These are phyloP conservation scores for Acomys russatus DNA, from an alignment of 2,797 vertebrate genomes.

Conservation along the genomic window DNA sequence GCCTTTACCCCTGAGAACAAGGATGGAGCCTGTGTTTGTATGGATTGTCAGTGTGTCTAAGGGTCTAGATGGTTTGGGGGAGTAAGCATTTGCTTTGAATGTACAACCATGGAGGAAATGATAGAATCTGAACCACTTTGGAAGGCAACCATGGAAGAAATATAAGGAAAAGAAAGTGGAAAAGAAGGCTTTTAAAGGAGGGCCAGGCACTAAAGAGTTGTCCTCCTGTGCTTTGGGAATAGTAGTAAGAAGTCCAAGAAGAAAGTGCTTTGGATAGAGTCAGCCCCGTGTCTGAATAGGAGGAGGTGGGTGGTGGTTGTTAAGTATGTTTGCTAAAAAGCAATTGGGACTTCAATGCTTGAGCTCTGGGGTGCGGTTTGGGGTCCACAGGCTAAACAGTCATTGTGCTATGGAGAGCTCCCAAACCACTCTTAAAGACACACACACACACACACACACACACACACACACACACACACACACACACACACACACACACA, in stretches of 20 bases:
- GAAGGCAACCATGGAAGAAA: conserved; percentile 7
- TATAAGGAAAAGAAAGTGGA: neutral
- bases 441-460: no score
- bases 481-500: no score
- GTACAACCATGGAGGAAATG: neutral
- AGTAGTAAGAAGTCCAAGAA: neutral
- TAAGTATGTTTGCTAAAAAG: neutral
- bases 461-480: no score
- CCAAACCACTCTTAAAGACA: neutral
- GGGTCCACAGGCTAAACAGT: neutral
- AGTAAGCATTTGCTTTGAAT: conserved; percentile 18
- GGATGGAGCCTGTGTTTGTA: neutral
- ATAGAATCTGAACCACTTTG: neutral
- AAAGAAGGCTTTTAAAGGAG: neutral
- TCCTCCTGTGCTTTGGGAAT: neutral
- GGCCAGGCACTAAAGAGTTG: neutral
- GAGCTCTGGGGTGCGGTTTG: neutral
- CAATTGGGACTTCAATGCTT: rapidly evolving
- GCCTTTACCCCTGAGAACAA: neutral
- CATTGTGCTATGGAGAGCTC: neutral
- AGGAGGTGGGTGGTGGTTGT: neutral
- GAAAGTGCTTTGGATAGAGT: neutral
- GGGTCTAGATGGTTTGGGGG: conserved; percentile 3
- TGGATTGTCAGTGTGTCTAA: neutral
- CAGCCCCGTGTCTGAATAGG: rapidly evolving